These are phyloP conservation scores for Monochamus saltuarius DNA, from an alignment of 1,140 invertebrate species.

Conservation along the genomic window DNA sequence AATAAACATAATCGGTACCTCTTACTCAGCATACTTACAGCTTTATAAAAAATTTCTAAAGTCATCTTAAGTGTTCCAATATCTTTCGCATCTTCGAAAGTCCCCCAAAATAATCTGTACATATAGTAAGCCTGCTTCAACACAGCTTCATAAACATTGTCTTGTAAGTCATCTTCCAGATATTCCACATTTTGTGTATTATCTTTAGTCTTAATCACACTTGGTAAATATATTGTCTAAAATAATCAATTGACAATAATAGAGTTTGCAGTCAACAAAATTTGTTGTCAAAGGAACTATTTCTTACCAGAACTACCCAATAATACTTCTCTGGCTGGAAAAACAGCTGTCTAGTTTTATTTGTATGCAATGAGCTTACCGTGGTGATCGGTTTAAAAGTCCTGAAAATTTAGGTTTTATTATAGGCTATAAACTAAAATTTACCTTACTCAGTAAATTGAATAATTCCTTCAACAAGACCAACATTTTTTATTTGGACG, in stretches of 20 bases:
- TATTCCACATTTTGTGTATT: constrained; percentile 69
- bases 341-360: constrained; percentile 85
- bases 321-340: constrained; percentile 82
- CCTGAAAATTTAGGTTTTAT: constrained; percentile 57
- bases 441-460: constrained; percentile 83
- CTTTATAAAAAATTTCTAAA: constrained; percentile 65
- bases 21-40: constrained; percentile 58
- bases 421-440: constrained; percentile 17
- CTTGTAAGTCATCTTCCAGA: constrained; percentile 74
- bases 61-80: constrained; percentile 62
- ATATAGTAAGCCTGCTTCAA: constrained; percentile 73
- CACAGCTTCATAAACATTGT: constrained; percentile 72
- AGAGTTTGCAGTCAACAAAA: too few relatives aligned
- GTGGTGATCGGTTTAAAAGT: constrained; percentile 78
- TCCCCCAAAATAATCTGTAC: constrained; percentile 75
- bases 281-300: constrained; percentile 3
- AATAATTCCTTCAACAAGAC: constrained; percentile 88
- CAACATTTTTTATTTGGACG: constrained; percentile 85
- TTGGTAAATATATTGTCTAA: constrained; percentile 72
- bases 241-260: constrained; percentile 36
- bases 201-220: constrained; percentile 66
- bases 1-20: neutral
- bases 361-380: constrained; percentile 84
- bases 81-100: constrained; percentile 62
- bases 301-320: constrained; percentile 87